Evolutionary conservation across 2,888 invertebrate species (phyloP), one percentile per base, ranked within the genome.

Genomic region (Listrodromus nycthemerus): DNA sequence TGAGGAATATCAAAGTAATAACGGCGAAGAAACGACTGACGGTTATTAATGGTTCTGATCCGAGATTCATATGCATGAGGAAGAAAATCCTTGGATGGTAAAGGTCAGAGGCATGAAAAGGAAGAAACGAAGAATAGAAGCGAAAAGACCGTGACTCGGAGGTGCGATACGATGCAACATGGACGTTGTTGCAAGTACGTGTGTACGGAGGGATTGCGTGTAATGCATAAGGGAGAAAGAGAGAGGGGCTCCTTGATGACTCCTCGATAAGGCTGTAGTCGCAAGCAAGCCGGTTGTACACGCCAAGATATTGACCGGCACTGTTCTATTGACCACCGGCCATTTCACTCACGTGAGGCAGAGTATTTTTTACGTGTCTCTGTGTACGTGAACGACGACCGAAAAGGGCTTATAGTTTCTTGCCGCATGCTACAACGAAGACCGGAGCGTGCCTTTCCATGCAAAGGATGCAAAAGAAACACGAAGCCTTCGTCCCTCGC

Each of bases 251-350:
- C 69, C 33, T 50, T 50, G 77, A 77, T 77, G 61, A 69, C 24
- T 61, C 21, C 61, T 41, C 58, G 85, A 85, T 82, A 84, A 84
- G 74, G 71, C 61, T 69, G 16, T 13, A 37, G 48, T 48, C 45
- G 66, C 41, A 61, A 30, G 16, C 58, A 77, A 63, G 52, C 73
- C 70, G 55, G 65, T 87, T 50, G 70, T 87, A 88, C 91, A 91
- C 91, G 92, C 90, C 78, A 92, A 91, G 90, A 90, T 93, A 93
- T 93, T 91, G 93, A 93, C 91, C 92, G 92, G 85, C 66, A 77
- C 16, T 30, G 58, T 58, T 86, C 87, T 92, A 92, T 93, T 92
- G 93, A 93, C 93, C 80, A 30, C 66, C 48, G 37, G 67, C 33
- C 63, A 24, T 58, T 75, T 48, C 67, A 37, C 33, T 66, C 78